Evolutionary conservation across 2,888 invertebrate genomes (phyloP), one percentile per base, ranked within the genome.

Genomic region (Julus scanicus): DNA sequence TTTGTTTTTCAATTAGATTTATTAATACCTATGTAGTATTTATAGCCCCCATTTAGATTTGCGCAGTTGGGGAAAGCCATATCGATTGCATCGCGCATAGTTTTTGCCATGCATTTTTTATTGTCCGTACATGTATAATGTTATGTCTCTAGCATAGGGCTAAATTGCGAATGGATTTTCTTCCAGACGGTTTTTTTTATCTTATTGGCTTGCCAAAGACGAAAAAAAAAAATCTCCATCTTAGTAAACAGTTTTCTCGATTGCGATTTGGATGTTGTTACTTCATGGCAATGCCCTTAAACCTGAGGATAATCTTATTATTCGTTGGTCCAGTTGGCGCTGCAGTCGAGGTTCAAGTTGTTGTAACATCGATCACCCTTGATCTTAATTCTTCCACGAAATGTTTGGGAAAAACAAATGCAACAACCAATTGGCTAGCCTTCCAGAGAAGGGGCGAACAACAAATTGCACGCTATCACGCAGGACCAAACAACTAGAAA

Each of bases 131-230:
- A 63, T n/a, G 63, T 63, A 63, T n/a, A 63, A 63, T n/a, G n/a
- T 63, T 63, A 2, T n/a, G n/a, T 63, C 63, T 63, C 63, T n/a
- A 8, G 63, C 63, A 63, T 63, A 63, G n/a, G 63, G 63, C n/a
- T 63, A 63, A 63, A 63, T 63, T 3, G 63, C 63, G n/a, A 63
- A 63, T 63, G 63, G 63, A 63, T 63, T 63, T 63, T 63, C 63
- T 63, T 63, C 63, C 63, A 63, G 63, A 63, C 63, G 8, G 63
- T 63, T 63, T 63, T 63, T 63, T 48, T n/a, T n/a, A 63, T 63
- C 63, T n/a, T n/a, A 63, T 63, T 63, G 63, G 63, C 63, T 63
- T 63, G 63, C 63, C 63, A 63, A 63, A n/a, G n/a, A n/a, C n/a
- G n/a, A n/a, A n/a, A n/a, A n/a, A 63, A 63, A 53, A 63, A 63